phyloP scores from a whole-genome alignment of 2,113 vertebrate genomes.

The Cyanoramphus novaezelandiae region DNA sequence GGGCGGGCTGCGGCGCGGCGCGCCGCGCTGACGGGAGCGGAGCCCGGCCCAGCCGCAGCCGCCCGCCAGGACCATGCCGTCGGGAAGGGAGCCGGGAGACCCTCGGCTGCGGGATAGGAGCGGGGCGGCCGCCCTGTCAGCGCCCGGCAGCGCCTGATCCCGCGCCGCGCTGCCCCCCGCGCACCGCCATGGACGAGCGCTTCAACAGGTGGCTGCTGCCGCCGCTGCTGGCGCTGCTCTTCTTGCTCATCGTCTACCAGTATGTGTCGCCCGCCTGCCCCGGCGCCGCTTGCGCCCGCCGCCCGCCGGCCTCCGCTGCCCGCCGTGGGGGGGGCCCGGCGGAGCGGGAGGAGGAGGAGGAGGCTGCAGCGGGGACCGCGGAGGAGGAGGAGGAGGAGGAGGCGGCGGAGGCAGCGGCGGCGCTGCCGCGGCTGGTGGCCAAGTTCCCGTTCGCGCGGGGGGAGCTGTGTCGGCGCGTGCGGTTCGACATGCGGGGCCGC shows the following conservation, averaged over 20 bases:
- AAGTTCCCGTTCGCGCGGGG: constrained; percentile 88
- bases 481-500: constrained; percentile 91
- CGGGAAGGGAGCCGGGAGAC: neutral
- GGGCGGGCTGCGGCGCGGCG: neutral
- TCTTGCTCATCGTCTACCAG: constrained; percentile 92
- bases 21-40: neutral
- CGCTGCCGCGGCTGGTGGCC: constrained; percentile 19
- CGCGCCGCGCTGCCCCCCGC: neutral
- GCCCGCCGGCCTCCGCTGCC: constrained; percentile 64
- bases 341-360: neutral
- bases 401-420: neutral
- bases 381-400: neutral
- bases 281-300: constrained; percentile 33
- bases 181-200: constrained; percentile 89
- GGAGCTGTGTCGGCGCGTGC: constrained; percentile 87
- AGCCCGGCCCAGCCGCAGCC: neutral
- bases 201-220: constrained; percentile 92
- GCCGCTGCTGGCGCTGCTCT: constrained; percentile 89
- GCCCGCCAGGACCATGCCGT: neutral
- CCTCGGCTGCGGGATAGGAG: neutral
- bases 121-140: neutral
- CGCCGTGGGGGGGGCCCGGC: constrained; percentile 76
- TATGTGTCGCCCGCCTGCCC: constrained; percentile 83
- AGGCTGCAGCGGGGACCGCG: constrained; percentile 5
- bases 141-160: neutral